These are phyloP conservation scores for Mormyrops attenuatus DNA, from an alignment of 2,797 vertebrate species.

Conservation along the genomic window DNA sequence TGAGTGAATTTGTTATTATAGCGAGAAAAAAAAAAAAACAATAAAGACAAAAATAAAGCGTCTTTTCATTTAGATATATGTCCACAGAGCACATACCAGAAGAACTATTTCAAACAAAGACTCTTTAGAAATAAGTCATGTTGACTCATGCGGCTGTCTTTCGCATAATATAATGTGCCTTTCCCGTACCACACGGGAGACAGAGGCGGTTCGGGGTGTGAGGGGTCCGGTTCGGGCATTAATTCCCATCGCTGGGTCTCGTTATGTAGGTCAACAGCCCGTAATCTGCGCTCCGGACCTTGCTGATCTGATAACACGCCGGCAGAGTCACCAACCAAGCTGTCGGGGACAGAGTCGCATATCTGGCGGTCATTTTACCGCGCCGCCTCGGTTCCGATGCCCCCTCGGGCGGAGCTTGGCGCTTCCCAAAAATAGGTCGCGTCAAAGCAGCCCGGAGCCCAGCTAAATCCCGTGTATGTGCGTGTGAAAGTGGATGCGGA, in stretches of 20 bases:
- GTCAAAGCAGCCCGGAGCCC: not conserved
- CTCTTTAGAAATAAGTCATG: not conserved
- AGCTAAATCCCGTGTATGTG: not conserved
- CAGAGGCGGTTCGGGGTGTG: not conserved
- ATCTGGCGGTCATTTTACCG: not conserved
- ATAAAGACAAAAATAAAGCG: not conserved
- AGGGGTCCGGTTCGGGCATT: not conserved
- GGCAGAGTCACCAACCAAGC: not conserved
- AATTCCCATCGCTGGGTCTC: not conserved
- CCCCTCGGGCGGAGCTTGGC: conserved; percentile 2
- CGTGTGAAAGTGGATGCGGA: not conserved
- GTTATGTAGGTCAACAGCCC: not conserved
- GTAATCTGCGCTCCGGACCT: conserved; percentile 4
- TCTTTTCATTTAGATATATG: not conserved
- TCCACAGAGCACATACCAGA: not conserved
- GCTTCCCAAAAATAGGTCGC: conserved; percentile 6
- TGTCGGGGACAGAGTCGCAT: not conserved
- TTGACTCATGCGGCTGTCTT: not conserved
- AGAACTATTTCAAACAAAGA: conserved; percentile 9
- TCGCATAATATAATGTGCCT: not conserved
- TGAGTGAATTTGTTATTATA: not conserved
- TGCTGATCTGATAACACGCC: not conserved
- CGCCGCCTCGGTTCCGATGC: not conserved
- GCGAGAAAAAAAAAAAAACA: not conserved
- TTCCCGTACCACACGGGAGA: not conserved